These are phyloP conservation scores for Sarcophaga rosellei DNA, from an alignment of 2,888 invertebrate genomes.

Conservation along the genomic window DNA sequence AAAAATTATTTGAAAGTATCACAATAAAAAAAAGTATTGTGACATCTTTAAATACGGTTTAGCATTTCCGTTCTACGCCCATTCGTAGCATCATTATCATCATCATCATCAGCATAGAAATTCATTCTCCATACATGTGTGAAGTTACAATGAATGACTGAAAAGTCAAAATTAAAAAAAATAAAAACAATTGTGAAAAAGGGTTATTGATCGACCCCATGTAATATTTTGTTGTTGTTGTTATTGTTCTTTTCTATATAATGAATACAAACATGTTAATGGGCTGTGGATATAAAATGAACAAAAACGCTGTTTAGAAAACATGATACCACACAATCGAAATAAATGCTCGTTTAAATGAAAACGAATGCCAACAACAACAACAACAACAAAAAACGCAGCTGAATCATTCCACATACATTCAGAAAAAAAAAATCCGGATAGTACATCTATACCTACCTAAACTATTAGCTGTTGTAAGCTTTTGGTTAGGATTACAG, in stretches of 20 bases:
- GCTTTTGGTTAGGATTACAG: too few species aligned
- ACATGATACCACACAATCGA: conserved; percentile 27
- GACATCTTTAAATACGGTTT: conserved; percentile 50
- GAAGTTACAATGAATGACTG: conserved; percentile 6
- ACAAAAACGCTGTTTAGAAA: conserved; percentile 7
- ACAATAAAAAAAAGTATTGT: conserved; percentile 48
- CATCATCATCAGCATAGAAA: conserved; percentile 3
- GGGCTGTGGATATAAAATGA: conserved; percentile 18
- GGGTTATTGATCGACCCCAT: conserved; percentile 62
- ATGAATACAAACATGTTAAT: conserved; percentile 46
- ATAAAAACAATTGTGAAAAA: conserved; percentile 8
- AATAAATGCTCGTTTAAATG: neutral
- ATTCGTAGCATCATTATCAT: conserved; percentile 4
- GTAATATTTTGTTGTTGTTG: conserved; percentile 1
- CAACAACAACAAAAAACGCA: neutral
- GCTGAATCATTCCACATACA: conserved; percentile 50
- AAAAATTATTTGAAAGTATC: conserved; percentile 4
- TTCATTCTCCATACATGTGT: neutral
- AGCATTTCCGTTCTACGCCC: conserved; percentile 67
- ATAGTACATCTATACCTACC: neutral
- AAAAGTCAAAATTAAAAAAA: neutral
- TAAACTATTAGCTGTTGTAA: too few species aligned
- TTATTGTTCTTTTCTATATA: conserved; percentile 22
- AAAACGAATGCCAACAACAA: neutral
- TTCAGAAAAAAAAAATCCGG: conserved; percentile 18